Evolutionary conservation across 2,888 invertebrate species (phyloP), one percentile per base, ranked within the genome.

Genomic region (Venusia cambrica): DNA sequence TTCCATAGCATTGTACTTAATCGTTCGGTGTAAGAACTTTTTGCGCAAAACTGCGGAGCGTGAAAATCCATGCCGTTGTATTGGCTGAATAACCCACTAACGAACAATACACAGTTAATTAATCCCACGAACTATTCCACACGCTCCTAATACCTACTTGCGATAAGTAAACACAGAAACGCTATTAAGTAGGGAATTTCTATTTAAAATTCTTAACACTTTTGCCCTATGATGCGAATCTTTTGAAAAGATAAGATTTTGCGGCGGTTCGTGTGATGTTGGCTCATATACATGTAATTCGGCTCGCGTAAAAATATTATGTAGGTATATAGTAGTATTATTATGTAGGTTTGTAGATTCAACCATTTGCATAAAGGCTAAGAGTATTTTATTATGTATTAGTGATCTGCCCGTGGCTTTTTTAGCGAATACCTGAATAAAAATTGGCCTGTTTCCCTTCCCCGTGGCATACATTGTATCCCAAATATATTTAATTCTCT

Each of bases 71-170:
- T 37, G 39, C 53, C 58, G 59, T 57, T 47, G 62, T 62, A 55
- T 52, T 46, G 54, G 51, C 49, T 59, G 48, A 61, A 55, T 69
- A 66, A 66, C 70, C 69, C 37, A 64, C 51, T 54, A 60, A 51
- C 12, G 45, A 40, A 70, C 67, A 66, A 70, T 64, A 20, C 28
- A 62, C 64, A 58, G 65, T 66, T 64, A 66, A 64, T 59, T 31
- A 42, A 43, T 70, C 67, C 50, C 69, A 64, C 64, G 61, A 50
- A 40, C 40, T 21, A 48, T 39, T 54, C 53, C 56, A 53, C 52
- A 51, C 52, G 51, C 43, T 47, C 41, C 41, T 38, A 34, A 53
- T 57, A 49, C 59, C 58, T 63, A 54, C 50, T 49, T 42, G 6
- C 6, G 13, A 26, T 14, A 32, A 14, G 42, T 27, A 41, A n/a